Evolutionary conservation across 2,113 vertebrate species (phyloP).

Genomic region (Chelonoidis abingdonii): DNA sequence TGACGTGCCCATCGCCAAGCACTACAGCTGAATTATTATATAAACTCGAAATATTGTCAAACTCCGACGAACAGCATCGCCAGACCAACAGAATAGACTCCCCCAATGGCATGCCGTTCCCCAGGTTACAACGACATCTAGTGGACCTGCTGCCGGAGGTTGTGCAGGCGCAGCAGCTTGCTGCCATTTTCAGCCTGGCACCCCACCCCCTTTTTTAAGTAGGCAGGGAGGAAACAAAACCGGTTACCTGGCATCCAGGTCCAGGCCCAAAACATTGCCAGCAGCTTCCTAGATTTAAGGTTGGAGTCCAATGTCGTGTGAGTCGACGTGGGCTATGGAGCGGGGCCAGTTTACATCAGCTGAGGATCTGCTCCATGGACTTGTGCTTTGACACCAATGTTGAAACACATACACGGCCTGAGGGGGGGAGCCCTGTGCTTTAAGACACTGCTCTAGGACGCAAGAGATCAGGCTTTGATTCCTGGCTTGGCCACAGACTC

Average conservation of each 20-base stretch:
- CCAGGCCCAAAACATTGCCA: neutral
- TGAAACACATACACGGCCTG: neutral
- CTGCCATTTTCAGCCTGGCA: accelerated
- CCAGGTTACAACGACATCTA: conserved; percentile 51
- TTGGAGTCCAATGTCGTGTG: accelerated
- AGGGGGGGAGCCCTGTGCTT: neutral
- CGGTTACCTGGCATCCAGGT: no score
- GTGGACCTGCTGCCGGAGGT: conserved; percentile 17
- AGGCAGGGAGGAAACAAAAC: neutral
- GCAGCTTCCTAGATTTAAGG: accelerated
- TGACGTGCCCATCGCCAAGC: neutral
- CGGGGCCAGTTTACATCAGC: neutral
- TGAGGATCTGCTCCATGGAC: neutral
- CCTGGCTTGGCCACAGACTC: neutral
- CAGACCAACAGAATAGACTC: no score
- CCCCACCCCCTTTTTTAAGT: neutral
- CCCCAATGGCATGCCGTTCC: neutral
- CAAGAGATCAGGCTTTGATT: neutral
- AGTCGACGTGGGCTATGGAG: neutral
- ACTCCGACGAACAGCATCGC: accelerated
- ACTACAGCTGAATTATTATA: neutral
- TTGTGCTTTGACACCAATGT: neutral
- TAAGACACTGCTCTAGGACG: neutral
- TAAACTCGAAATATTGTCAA: neutral
- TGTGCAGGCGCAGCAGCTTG: accelerated